Evolutionary conservation across 1,140 invertebrate species (phyloP).

Genomic region (Drosophila truncata): DNA sequence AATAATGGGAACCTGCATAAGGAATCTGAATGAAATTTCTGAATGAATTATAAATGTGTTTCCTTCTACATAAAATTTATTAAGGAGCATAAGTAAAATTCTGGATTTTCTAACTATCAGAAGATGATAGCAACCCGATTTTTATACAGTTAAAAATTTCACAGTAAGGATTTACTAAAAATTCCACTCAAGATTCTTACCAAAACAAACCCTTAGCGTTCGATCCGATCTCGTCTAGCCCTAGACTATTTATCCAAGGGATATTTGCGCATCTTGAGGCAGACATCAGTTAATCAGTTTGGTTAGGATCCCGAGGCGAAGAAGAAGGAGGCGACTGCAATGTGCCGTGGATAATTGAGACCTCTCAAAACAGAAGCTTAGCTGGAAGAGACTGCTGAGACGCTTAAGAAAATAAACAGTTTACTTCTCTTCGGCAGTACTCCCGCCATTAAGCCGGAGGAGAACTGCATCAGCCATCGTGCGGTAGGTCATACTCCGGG

Average conservation of each 20-base stretch:
- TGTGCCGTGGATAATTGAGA: conserved; percentile 39
- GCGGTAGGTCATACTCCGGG: conserved; percentile 49
- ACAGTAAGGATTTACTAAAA: background rate
- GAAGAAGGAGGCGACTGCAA: conserved; percentile 13
- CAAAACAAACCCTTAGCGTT: background rate
- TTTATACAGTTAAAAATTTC: background rate
- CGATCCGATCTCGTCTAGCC: conserved; percentile 13
- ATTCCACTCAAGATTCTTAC: background rate
- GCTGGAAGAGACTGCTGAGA: conserved; percentile 19
- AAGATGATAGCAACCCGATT: background rate
- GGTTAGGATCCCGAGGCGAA: conserved; percentile 14
- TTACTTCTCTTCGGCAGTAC: conserved; percentile 1
- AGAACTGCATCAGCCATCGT: conserved; percentile 11
- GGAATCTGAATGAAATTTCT: background rate
- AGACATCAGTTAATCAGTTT: conserved; percentile 39
- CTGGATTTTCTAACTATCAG: background rate
- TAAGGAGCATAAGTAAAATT: background rate
- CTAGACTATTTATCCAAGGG: conserved; percentile 12
- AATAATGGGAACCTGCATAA: background rate
- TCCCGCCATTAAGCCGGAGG: conserved; percentile 14
- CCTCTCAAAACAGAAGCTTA: conserved; percentile 57
- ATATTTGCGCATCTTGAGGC: conserved; percentile 2
- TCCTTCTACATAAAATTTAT: background rate
- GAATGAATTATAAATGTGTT: background rate
- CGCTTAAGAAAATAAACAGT: conserved; percentile 47